phyloP scores from a whole-genome alignment of 2,797 vertebrate species.

The Bufotes viridis region DNA sequence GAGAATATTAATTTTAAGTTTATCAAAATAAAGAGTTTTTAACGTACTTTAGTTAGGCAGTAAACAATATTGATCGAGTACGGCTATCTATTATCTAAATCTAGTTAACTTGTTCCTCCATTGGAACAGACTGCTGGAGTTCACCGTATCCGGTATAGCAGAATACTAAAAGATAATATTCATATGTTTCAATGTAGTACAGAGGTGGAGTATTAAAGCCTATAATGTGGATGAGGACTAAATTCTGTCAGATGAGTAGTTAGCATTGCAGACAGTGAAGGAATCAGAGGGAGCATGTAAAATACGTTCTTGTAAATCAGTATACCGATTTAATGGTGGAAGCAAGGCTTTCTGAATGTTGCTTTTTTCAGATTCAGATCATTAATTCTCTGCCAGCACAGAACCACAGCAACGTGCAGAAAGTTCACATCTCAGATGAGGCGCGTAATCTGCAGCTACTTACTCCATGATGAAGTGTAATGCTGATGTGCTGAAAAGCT shows the following conservation, averaged over 20 bases:
- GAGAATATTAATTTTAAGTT: too few species aligned
- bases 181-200: too few species aligned
- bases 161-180: too few species aligned
- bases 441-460: conserved; percentile 32
- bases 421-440: conserved; percentile 14
- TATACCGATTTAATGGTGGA: not conserved
- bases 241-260: not conserved
- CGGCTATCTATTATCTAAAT: too few species aligned
- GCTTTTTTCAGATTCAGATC: not conserved
- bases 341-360: not conserved
- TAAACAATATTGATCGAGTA: too few species aligned
- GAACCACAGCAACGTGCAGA: conserved; percentile 24
- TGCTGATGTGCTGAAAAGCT: conserved; percentile 51
- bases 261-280: not conserved
- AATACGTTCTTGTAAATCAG: not conserved
- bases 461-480: conserved; percentile 50
- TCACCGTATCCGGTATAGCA: too few species aligned
- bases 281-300: too few species aligned
- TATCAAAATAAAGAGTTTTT: too few species aligned
- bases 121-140: too few species aligned
- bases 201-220: too few species aligned
- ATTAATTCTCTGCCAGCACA: not conserved
- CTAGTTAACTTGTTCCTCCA: too few species aligned
- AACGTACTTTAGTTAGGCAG: too few species aligned
- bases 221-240: not conserved